These are phyloP conservation scores for Caenorhabditis sulstoni DNA, from an alignment of 2,888 invertebrate species.

Conservation along the genomic window DNA sequence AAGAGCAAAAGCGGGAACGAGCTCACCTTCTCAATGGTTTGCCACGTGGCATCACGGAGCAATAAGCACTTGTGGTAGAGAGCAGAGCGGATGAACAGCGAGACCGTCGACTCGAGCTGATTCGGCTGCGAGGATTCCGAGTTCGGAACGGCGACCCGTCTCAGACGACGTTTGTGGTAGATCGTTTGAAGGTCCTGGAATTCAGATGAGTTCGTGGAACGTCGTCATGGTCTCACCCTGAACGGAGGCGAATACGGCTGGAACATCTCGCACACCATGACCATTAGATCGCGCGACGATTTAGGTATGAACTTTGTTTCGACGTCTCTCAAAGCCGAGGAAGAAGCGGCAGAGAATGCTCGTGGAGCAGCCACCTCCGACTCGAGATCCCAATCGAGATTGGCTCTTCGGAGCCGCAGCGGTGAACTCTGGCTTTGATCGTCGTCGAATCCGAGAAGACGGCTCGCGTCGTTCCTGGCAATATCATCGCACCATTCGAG, in stretches of 20 bases:
- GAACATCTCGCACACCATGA: conserved; percentile 68
- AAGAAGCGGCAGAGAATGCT: conserved; percentile 29
- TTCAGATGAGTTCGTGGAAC: neutral
- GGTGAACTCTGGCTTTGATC: conserved; percentile 29
- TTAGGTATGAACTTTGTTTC: conserved; percentile 48
- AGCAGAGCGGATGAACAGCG: conserved; percentile 33
- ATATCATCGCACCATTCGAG: conserved; percentile 74
- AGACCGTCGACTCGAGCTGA: conserved; percentile 8
- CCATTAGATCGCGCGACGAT: conserved; percentile 69
- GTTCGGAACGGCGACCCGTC: conserved; percentile 44
- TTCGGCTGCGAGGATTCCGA: neutral
- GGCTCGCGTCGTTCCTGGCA: conserved; percentile 20
- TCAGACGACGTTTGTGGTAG: conserved; percentile 54
- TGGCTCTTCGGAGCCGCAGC: conserved; percentile 22
- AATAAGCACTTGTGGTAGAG: conserved; percentile 57
- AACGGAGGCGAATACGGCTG: conserved; percentile 67
- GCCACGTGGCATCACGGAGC: conserved; percentile 47
- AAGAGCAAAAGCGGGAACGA: neutral
- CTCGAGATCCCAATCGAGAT: conserved; percentile 57
- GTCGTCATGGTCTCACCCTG: conserved; percentile 47
- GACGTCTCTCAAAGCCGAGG: conserved; percentile 33
- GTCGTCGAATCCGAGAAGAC: conserved; percentile 29
- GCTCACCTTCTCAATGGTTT: conserved; percentile 47
- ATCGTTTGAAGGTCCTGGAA: conserved; percentile 52
- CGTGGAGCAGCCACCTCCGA: conserved; percentile 15